Evolutionary conservation across 2,888 invertebrate species (phyloP), one percentile per base, ranked within the genome.

Genomic region (Serripes groenlandicus): DNA sequence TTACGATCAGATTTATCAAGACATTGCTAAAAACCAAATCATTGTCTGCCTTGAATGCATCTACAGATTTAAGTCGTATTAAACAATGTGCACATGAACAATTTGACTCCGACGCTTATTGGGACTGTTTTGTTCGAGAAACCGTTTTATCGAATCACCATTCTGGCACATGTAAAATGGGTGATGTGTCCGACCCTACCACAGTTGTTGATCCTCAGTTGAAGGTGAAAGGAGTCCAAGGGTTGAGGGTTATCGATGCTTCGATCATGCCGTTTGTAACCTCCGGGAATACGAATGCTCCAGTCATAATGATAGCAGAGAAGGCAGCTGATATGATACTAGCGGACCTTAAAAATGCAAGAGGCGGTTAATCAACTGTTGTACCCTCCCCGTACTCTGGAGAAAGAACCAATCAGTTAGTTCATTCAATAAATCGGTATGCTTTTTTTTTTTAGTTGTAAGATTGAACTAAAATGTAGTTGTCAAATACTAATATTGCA

Each of bases 221-320:
- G 3, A n/a, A 28, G 3, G 66, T 66, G 9, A 37, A 42, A 37
- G 66, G 66, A 15, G 26, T 66, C 4, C 2, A 42, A 42, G 42
- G 66, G 15, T 35, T 66, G 23, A 5, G 66, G 21, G 66, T 66
- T 5, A 35, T 66, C 42, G 66, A 66, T 42, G 66, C 66, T 9
- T 66, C 66, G 2, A 23, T 66, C 9, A 66, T 66, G 66, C 66
- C 66, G 23, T 34, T 15, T 23, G 66, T 35, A 28, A 21, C 42
- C 2, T 66, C 66, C 3, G 66, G 66, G 1, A 66, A 66, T 28
- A 42, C 66, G 18, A 66, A 66, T 34, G 66, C 66, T 28, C 66
- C 66, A 3, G 42, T 26, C 3, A 66, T 66, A 23, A 66, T 66
- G 66, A 26, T 66, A 26, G 66, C 42, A 11, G 66, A 66, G 35